phyloP scores from a whole-genome alignment of 2,113 vertebrate genomes.

The Hyaena hyaena region DNA sequence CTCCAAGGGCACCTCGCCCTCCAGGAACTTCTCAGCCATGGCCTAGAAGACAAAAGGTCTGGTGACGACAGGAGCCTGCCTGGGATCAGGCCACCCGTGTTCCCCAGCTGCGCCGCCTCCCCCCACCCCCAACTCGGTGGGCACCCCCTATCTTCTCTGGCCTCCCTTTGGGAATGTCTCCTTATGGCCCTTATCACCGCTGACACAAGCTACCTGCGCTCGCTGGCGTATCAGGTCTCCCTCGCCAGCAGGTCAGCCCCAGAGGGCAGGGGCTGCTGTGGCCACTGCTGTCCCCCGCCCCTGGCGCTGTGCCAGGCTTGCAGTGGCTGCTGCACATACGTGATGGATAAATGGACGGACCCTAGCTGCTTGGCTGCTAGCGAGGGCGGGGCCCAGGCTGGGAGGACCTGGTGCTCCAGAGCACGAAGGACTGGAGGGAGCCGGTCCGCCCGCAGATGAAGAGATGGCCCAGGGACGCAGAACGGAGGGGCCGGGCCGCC shows the following conservation, averaged over 20 bases:
- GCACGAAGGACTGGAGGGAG: neutral
- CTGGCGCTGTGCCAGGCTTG: neutral
- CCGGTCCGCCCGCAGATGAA: neutral
- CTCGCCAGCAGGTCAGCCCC: neutral
- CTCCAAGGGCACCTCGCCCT: slow-evolving; percentile 91
- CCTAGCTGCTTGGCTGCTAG: fast-evolving
- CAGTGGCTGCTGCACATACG: fast-evolving
- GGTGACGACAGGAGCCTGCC: neutral
- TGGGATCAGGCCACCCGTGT: fast-evolving
- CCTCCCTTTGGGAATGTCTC: neutral
- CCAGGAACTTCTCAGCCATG: slow-evolving; percentile 94
- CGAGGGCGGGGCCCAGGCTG: neutral
- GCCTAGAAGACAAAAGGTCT: slow-evolving; percentile 81
- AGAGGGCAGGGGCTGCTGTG: neutral
- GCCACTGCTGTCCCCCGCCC: neutral
- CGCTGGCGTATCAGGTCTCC: neutral
- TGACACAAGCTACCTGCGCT: fast-evolving
- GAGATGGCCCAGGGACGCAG: neutral
- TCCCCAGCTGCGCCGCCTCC: neutral
- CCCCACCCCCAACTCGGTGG: fast-evolving
- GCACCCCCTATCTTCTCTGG: neutral
- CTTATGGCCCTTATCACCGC: fast-evolving
- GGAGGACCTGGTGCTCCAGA: neutral
- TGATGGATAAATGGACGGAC: neutral
- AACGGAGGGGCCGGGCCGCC: neutral